Evolutionary conservation across 2,888 invertebrate genomes (phyloP), one percentile per base, ranked within the genome.

Genomic region (Cryptus armator): DNA sequence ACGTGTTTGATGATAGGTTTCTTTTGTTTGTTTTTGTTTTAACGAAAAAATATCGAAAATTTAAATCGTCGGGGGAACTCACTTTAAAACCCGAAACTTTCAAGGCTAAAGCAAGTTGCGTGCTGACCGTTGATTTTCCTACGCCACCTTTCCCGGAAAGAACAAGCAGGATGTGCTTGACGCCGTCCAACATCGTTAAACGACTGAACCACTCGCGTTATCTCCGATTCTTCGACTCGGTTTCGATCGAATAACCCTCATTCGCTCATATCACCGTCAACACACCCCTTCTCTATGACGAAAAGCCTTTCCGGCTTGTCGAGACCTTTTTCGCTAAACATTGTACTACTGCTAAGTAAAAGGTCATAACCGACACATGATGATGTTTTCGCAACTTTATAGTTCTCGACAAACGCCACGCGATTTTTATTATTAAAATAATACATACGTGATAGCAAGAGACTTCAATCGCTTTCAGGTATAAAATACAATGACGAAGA

Each of bases 141-240:
- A 99, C 99, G 56, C 99, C 99, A 32, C 99, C 99, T 95, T 99
- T 99, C 1, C 99, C 99, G 0, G 99, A 99, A 72, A 99, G 95
- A n/a, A 99, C 96, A 88, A 99, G 95, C 90, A 99, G 96, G 59
- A 98, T 95, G 92, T 97, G 97, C 94, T 98, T 98, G 6, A 98
- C 97, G 86, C 96, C 95, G 74, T 97, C 96, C 89, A 98, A 94
- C 97, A 97, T 97, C 87, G 83, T 89, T 83, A 10, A 48, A 78
- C 56, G 71, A 81, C 83, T 83, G 75, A 37, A 37, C 37, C 64
- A 29, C 62, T 62, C 62, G 29, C n/a, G 62, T 62, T 59, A 37
- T 53, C 19, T 43, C 5, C 19, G 62, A 29, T 66, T 64, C 53
- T 66, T 24, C 51, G 53, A 37, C 51, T 48, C 64, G 76, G 51